These are phyloP conservation scores for Calephelis virginiensis DNA, from an alignment of 1,140 invertebrate genomes.

Conservation along the genomic window DNA sequence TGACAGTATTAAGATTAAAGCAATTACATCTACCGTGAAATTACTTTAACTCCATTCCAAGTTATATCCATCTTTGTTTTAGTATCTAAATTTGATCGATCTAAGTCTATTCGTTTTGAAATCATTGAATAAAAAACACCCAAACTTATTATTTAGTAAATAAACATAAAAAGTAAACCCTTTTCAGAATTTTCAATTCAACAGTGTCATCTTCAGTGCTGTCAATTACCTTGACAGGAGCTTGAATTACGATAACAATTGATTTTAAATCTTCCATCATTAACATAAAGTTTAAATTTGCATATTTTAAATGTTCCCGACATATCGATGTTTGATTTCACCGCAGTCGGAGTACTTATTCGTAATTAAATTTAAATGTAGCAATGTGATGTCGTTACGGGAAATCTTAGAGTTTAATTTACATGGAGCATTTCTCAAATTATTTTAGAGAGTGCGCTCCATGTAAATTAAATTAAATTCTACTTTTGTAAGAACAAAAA, in stretches of 20 bases:
- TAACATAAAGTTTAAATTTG: background rate
- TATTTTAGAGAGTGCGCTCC: too few species aligned
- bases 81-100: too few species aligned
- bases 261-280: background rate
- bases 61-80: too few species aligned
- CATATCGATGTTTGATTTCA: constrained; percentile 14
- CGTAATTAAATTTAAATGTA: constrained; percentile 14
- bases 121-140: too few species aligned
- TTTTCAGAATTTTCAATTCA: background rate
- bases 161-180: background rate
- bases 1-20: too few species aligned
- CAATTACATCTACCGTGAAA: too few species aligned
- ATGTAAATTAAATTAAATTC: too few species aligned
- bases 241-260: background rate
- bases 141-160: too few species aligned
- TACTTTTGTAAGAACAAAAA: too few species aligned
- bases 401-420: background rate
- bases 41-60: too few species aligned
- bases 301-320: background rate
- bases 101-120: too few species aligned
- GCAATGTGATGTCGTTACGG: constrained; percentile 10
- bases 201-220: background rate
- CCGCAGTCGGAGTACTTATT: constrained; percentile 14
- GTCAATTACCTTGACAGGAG: constrained; percentile 11
- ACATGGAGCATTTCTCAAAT: too few species aligned